Base-by-base conservation (phyloP, 1,140 invertebrate species). In the Brachionus angularis region DNA sequence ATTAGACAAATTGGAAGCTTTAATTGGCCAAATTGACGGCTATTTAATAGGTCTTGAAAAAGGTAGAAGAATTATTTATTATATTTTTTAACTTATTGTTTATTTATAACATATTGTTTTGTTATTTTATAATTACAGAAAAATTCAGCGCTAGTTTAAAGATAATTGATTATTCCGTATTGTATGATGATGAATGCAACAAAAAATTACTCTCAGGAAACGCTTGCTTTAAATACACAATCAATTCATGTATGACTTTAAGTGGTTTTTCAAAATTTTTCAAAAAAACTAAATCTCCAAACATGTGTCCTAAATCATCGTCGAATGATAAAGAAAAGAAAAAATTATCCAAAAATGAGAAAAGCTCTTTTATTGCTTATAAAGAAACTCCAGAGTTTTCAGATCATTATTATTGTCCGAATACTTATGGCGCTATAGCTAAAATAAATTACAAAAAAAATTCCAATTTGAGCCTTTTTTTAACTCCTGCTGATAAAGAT, bases 331-430 rank as follows among this genome's bases (percentile, higher is more conserved):
- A 2, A 14, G 18, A 21, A 0, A 23, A 23, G 33, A 18, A 23
- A 39, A 36, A 36, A 34, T 8, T 33, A 55, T 33, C 0, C 10
- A 0, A 3, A 23, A 14, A 58, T 2, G 27, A 36, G 39, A 29
- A 31, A 39, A 58, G 53, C 14, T 39, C 34, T 14, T 58, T 58
- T 39, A 23, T 36, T 25, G 53, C 18, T 7, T 58, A 23, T 23
- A 58, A 58, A 39, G 53, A 33, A 23, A 58, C 53, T 4, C 53
- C 53, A 8, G 53, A 58, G 14, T n/a, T 58, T 23, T 36, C 21
- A 10, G 53, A 58, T 12, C 53, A 58, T 39, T 58, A 58, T 23
- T 58, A 34, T 31, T 58, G 53, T 58, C 53, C 53, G n/a, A 29
- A 2, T 25, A 58, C 33, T 23, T 42, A 39, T 39, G 53, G 53